Percentiles rank a stretch among this genome's conserved stretches.
These are phyloP conservation scores for Labroides dimidiatus DNA, from an alignment of 2,797 vertebrate genomes.

Conservation along the genomic window DNA sequence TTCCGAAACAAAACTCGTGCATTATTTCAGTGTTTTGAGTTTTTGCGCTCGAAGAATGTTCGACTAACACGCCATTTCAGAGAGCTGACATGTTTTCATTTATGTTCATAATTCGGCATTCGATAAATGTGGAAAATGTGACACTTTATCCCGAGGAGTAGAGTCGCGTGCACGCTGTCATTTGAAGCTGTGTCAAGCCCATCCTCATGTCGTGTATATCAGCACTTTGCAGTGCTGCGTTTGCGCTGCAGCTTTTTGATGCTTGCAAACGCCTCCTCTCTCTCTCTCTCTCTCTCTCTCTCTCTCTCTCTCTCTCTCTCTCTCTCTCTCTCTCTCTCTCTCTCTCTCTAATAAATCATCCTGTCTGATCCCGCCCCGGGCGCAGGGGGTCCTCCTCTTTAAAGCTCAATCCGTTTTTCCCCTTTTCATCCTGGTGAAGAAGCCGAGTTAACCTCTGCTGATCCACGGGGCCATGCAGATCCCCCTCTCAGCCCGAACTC, in stretches of 20 bases:
- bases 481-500: slow-evolving; percentile 70
- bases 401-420: slow-evolving; percentile 84
- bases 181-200: slow-evolving; percentile 39
- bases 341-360: slow-evolving; percentile 83
- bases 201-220: slow-evolving; percentile 67
- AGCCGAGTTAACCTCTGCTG: slow-evolving; percentile 85
- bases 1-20: neutral
- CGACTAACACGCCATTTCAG: neutral
- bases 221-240: slow-evolving; percentile 75
- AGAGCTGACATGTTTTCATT: slow-evolving; percentile 1
- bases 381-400: slow-evolving; percentile 83
- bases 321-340: slow-evolving; percentile 33
- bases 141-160: too few relatives aligned
- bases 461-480: slow-evolving; percentile 72
- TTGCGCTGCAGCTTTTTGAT: slow-evolving; percentile 72
- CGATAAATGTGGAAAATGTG: too few relatives aligned
- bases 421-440: slow-evolving; percentile 84
- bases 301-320: slow-evolving; percentile 43
- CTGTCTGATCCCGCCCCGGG: slow-evolving; percentile 81
- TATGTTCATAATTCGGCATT: slow-evolving; percentile 9
- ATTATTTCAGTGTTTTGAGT: neutral
- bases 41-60: neutral
- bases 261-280: slow-evolving; percentile 58
- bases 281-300: too few relatives aligned
- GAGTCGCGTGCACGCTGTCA: neutral